Evolutionary conservation across 2,113 vertebrate species (phyloP), one percentile per base, ranked within the genome.

Genomic region (Anarrhichthys ocellatus): DNA sequence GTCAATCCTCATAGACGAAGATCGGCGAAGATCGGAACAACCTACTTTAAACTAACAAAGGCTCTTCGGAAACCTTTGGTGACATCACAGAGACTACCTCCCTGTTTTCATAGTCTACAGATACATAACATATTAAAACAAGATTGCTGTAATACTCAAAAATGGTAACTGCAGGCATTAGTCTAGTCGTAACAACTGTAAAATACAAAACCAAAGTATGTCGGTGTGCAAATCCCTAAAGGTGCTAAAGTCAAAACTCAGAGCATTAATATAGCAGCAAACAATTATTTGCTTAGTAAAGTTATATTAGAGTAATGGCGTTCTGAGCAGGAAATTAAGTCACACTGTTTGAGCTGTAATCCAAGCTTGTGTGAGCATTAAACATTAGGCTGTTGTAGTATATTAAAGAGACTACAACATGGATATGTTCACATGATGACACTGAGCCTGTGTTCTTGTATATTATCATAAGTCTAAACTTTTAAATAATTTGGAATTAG

Each of bases 401-500:
- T 14, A 6, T 73, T 62, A 14, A 9, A 44, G 3, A 46, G 3
- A 54, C 18, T 18, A 1, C 5, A 48, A n/a, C 22, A 65, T 20
- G 32, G 20, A 58, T 5, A 64, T 40, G 34, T 50, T 76, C 24
- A 75, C 44, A 48, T 56, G 61, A 24, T 40, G 24, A 40, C 36
- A 69, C 8, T 14, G 54, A 46, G 22, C 6, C 22, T 36, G 3
- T 27, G 4, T 65, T 50, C 52, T 3, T 27, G 5, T n/a, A 13
- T 20, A 24, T 69, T 32, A n/a, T 27, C 1, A 73, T 36, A 14
- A 9, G 1, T 59, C 9, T 22, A 4, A 13, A 7, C 17, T 58
- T 84, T 67, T 62, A 58, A 20, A 54, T 20, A n/a, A 44, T 59
- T 58, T 75, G 1, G 1, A 69, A 15, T 78, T 34, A 22, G 18